Percentiles rank a stretch among this genome's conserved stretches.
Conservation (phyloP, 2,797 vertebrate species). For the Diplodus puntazzo region DNA sequence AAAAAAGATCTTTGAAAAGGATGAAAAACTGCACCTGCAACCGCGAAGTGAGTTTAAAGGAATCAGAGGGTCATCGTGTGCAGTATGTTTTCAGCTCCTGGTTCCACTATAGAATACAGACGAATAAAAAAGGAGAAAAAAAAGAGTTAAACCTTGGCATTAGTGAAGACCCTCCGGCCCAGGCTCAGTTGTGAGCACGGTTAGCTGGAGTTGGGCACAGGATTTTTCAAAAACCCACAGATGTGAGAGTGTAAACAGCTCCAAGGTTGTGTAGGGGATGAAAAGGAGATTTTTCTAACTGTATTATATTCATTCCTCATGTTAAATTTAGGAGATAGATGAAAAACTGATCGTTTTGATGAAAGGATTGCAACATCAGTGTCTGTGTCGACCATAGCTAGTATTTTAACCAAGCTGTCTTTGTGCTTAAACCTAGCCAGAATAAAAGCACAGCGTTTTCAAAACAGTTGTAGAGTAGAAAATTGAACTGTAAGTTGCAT, state of each 20-base stretch:
- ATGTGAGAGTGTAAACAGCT: slow-evolving; percentile 37
- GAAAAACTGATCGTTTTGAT: background rate
- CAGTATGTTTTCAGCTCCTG: slow-evolving; percentile 9
- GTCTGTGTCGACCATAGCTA: no score
- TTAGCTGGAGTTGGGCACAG: slow-evolving; percentile 38
- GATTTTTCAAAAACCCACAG: slow-evolving; percentile 35
- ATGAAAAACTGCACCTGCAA: slow-evolving; percentile 28
- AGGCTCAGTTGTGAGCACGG: slow-evolving; percentile 47
- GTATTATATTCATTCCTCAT: slow-evolving; percentile 8
- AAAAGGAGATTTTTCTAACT: slow-evolving; percentile 22
- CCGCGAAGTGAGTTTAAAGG: slow-evolving; percentile 16
- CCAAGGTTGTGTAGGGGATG: background rate
- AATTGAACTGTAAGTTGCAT: no score
- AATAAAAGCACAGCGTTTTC: no score
- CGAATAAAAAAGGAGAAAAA: slow-evolving; percentile 15
- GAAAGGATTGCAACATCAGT: no score
- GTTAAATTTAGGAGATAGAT: slow-evolving; percentile 26
- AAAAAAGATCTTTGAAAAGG: slow-evolving; percentile 20
- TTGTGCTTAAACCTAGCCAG: no score
- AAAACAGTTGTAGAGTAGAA: no score
- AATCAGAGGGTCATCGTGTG: slow-evolving; percentile 7
- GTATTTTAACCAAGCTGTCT: no score
- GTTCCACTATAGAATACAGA: slow-evolving; percentile 29
- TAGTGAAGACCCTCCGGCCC: slow-evolving; percentile 35
- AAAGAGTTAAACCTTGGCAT: slow-evolving; percentile 30